These are phyloP conservation scores for Carterocephalus palaemon DNA, from an alignment of 2,888 invertebrate species.

Conservation along the genomic window DNA sequence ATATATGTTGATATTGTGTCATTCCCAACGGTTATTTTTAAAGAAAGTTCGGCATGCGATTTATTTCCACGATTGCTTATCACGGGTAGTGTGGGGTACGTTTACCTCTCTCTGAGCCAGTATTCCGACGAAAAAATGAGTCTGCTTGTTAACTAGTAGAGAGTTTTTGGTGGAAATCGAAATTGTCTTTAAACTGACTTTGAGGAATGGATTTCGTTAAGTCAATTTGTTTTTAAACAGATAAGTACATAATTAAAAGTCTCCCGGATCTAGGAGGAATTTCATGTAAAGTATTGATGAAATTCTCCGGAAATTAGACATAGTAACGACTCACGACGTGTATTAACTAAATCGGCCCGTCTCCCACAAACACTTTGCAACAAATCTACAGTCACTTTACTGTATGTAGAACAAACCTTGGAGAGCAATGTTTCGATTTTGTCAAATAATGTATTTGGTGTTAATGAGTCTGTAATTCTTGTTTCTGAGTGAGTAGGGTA, in stretches of 20 bases:
- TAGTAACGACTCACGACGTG: slow-evolving; percentile 13
- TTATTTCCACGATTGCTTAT: slow-evolving; percentile 1
- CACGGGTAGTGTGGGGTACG: no score
- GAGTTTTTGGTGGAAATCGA: slow-evolving; percentile 8
- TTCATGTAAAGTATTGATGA: slow-evolving; percentile 16
- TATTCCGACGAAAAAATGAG: no score
- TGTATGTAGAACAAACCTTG: slow-evolving; percentile 18
- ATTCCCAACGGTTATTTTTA: slow-evolving; percentile 17
- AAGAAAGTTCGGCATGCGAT: no score
- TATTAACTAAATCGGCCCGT: slow-evolving; percentile 22
- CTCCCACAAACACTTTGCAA: slow-evolving; percentile 25
- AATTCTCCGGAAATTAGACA: slow-evolving; percentile 22
- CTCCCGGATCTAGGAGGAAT: slow-evolving; percentile 19
- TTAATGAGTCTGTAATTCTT: slow-evolving; percentile 8
- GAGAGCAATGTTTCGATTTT: slow-evolving; percentile 18
- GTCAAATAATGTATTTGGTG: no score
- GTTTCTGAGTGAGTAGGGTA: slow-evolving; percentile 12
- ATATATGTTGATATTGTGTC: slow-evolving; percentile 11
- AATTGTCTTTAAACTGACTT: background rate
- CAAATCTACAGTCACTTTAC: slow-evolving; percentile 18
- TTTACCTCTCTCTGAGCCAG: no score
- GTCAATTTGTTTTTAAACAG: slow-evolving; percentile 11
- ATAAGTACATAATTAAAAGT: slow-evolving; percentile 17
- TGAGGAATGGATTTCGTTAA: background rate
- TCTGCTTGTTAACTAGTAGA: no score